A percentile compares a stretch with the other conserved stretches of the same genome.
Evolutionary conservation across 2,888 invertebrate genomes (phyloP).

Genomic region (Spisula solida): DNA sequence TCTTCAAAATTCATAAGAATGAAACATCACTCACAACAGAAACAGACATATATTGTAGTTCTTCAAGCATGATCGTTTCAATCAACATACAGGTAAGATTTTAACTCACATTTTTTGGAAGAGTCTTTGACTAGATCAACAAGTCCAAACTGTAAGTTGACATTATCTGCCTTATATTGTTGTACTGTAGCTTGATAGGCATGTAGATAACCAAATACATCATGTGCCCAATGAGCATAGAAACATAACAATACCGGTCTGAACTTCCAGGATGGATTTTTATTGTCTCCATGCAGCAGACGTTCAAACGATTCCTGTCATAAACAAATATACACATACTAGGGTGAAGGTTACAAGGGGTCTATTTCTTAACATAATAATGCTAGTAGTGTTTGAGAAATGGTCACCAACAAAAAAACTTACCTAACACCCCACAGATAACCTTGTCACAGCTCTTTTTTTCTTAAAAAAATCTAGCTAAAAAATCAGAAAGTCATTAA

Average conservation of each 20-base stretch:
- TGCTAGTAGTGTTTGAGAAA: too few relatives aligned
- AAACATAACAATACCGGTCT: constrained; percentile 68
- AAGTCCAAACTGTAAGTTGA: constrained; percentile 73
- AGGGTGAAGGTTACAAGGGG: too few relatives aligned
- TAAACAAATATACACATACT: background rate
- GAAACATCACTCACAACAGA: too few relatives aligned
- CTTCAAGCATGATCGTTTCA: background rate
- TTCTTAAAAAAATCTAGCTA: too few relatives aligned
- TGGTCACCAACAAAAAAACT: too few relatives aligned
- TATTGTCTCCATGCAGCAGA: constrained; percentile 45
- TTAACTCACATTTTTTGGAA: constrained; percentile 61
- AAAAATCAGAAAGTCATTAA: too few relatives aligned
- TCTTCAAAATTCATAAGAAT: too few relatives aligned
- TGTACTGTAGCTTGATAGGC: constrained; percentile 69
- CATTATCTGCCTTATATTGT: constrained; percentile 64
- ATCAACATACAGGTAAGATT: background rate
- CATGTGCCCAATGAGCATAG: constrained; percentile 75
- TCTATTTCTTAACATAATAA: too few relatives aligned
- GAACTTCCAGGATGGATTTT: constrained; percentile 40
- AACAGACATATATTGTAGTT: too few relatives aligned
- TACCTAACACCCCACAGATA: too few relatives aligned
- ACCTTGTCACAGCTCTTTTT: too few relatives aligned
- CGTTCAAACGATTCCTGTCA: constrained; percentile 63
- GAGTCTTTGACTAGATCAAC: constrained; percentile 71
- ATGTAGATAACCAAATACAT: constrained; percentile 71